Evolutionary conservation across 2,888 invertebrate species (phyloP), one percentile per base, ranked within the genome.

Genomic region (Dorcus parallelipipedus): DNA sequence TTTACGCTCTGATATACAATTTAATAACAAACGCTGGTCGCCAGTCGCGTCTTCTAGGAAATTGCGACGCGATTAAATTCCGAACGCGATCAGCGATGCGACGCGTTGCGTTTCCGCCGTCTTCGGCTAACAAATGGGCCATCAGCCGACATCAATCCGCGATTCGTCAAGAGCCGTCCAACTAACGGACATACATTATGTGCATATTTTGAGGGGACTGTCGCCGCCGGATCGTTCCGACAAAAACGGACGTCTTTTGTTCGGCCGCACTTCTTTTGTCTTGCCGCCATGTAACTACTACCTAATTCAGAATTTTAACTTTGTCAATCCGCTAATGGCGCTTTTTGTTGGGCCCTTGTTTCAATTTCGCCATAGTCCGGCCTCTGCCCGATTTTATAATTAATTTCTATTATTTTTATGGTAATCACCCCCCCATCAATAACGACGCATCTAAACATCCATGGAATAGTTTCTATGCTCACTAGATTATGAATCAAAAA

Each of bases 241-340:
- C 73, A 75, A 75, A 75, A 75, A 73, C 71, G 65, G 62, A 64
- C 60, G 66, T 64, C 72, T 70, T 72, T 73, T 72, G 71, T 73
- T 63, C 64, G 66, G 66, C 73, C 73, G 73, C 72, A 64, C 67
- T 70, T 70, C 75, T 73, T 74, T 75, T 73, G 74, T 74, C 67
- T 67, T 69, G 73, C 73, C 73, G 73, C 72, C 71, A 66, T 66
- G 67, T 45, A 45, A 45, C 45, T 45, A 45, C 45, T 45, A 45
- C 45, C 45, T 73, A 70, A 72, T 72, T 71, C 70, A 69, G 71
- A 69, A 67, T 69, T 66, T 69, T 68, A 67, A 68, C 67, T 65
- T 64, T 64, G 66, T 67, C 68, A 70, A 70, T 72, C 26, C 70
- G 71, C 70, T 72, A 73, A 73, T 73, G 73, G 73, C 62, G 58